phyloP scores from a whole-genome alignment of 2,888 invertebrate species.

The Xestoiulus laeticollis region DNA sequence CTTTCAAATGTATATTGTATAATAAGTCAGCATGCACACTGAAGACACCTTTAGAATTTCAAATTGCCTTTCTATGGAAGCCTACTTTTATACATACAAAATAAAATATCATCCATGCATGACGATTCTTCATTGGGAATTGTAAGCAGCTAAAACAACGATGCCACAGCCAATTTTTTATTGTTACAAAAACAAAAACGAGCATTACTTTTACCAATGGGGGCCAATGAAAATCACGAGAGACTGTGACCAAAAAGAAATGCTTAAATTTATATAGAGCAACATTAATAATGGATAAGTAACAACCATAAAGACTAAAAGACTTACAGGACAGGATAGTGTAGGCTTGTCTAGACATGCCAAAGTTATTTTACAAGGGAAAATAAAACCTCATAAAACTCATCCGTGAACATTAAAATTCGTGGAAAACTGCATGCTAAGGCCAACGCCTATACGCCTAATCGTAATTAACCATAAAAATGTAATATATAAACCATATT shows the following conservation, averaged over 20 bases:
- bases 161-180: neutral
- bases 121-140: conserved; percentile 21
- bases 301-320: neutral
- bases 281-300: neutral
- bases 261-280: neutral
- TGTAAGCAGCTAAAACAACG: neutral
- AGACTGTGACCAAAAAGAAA: neutral
- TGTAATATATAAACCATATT: neutral
- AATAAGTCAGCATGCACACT: conserved; percentile 28
- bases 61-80: neutral
- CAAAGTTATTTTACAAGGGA: neutral
- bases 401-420: neutral
- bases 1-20: conserved; percentile 34
- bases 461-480: neutral
- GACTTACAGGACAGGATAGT: neutral
- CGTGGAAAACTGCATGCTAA: neutral
- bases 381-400: neutral
- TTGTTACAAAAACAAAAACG: neutral
- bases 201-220: neutral
- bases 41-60: conserved; percentile 29
- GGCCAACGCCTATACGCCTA: neutral
- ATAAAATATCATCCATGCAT: conserved; percentile 19
- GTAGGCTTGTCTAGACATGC: neutral
- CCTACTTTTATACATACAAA: conserved; percentile 10
- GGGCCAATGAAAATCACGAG: neutral